phyloP scores from a whole-genome alignment of 2,888 invertebrate species.

The Cantharis nigra region DNA sequence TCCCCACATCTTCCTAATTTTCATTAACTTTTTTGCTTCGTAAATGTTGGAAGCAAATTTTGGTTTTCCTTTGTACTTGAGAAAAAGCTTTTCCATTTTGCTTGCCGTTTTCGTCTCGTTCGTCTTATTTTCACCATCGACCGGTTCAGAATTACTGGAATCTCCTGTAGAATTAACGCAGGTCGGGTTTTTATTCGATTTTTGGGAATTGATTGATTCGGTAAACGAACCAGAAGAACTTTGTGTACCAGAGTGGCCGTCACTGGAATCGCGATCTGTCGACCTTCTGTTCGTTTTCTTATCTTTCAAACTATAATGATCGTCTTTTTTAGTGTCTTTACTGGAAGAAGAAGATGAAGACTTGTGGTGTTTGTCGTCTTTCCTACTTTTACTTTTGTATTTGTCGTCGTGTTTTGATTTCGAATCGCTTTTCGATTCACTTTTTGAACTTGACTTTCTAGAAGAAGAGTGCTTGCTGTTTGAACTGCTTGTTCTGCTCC shows the following conservation, averaged over 20 bases:
- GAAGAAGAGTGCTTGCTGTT: constrained; percentile 11
- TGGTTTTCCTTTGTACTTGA: constrained; percentile 61
- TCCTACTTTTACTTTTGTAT: constrained; percentile 33
- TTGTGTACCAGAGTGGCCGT: constrained; percentile 61
- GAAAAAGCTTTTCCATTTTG: constrained; percentile 2
- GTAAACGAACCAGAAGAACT: constrained; percentile 53
- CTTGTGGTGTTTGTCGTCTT: constrained; percentile 40
- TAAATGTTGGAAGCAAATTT: constrained; percentile 71
- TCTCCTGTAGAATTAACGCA: constrained; percentile 43
- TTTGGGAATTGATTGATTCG: constrained; percentile 39
- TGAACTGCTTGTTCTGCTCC: constrained; percentile 2
- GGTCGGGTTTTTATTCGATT: constrained; percentile 38
- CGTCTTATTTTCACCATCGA: constrained; percentile 24
- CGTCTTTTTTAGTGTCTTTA: constrained; percentile 60
- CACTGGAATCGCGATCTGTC: constrained; percentile 80
- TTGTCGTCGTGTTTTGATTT: constrained; percentile 17
- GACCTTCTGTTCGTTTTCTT: constrained; percentile 71
- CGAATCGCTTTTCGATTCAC: constrained; percentile 28
- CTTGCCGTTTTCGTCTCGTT: constrained; percentile 11
- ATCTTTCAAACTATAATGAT: constrained; percentile 70
- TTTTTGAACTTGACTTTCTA: constrained; percentile 30
- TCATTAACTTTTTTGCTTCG: constrained; percentile 69
- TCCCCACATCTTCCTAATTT: constrained; percentile 67
- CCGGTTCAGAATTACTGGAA: constrained; percentile 49
- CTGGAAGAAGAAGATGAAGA: constrained; percentile 19